These are phyloP conservation scores for Actias luna DNA, from an alignment of 2,888 invertebrate species.

Conservation along the genomic window DNA sequence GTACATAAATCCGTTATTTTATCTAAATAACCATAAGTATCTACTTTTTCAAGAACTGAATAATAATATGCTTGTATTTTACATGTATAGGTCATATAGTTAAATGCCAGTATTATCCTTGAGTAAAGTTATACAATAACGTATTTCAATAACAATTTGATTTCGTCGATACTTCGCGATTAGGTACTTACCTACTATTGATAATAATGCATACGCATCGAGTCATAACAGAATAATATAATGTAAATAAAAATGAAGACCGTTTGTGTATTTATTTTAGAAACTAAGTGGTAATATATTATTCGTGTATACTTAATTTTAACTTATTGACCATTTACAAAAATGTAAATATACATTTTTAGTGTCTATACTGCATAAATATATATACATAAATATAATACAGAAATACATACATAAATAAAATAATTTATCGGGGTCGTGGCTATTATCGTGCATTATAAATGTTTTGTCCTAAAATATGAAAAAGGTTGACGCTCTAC, in stretches of 20 bases:
- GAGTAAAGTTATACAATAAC: neutral
- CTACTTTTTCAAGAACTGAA: neutral
- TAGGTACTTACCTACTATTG: neutral
- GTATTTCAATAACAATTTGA: neutral
- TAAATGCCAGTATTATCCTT: neutral
- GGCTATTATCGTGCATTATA: too few species aligned
- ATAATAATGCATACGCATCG: neutral
- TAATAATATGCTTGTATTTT: neutral
- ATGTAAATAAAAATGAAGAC: conserved; percentile 15
- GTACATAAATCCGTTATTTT: neutral
- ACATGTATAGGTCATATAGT: neutral
- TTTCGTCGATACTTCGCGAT: neutral
- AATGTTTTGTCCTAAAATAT: too few species aligned
- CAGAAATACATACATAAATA: too few species aligned
- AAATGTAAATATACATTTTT: too few species aligned
- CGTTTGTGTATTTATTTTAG: conserved; percentile 12
- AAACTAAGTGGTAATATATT: conserved; percentile 14
- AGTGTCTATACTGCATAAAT: too few species aligned
- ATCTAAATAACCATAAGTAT: neutral
- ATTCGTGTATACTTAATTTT: conserved; percentile 18
- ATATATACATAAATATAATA: too few species aligned
- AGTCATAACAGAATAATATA: conserved; percentile 6
- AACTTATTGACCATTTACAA: conserved; percentile 1
- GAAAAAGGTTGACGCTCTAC: too few species aligned
- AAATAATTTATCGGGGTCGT: too few species aligned